Conservation (phyloP, 2,113 vertebrate species). For the Anarrhichthys ocellatus region DNA sequence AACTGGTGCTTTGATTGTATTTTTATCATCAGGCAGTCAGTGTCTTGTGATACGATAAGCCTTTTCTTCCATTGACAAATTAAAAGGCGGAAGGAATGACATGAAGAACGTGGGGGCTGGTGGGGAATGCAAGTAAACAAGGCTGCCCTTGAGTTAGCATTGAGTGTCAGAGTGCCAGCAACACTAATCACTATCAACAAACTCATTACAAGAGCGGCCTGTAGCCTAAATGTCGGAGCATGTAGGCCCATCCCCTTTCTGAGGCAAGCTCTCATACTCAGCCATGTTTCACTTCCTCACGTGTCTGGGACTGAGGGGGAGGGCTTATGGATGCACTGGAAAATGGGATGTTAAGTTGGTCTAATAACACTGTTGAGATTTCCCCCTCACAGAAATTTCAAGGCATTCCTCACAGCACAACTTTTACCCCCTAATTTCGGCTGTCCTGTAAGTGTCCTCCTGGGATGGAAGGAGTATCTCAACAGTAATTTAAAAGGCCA, state of each 20-base stretch:
- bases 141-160: slow-evolving; percentile 50
- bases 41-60: background rate
- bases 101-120: background rate
- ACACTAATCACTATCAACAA: slow-evolving; percentile 59
- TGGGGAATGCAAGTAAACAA: slow-evolving; percentile 45
- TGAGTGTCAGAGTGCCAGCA: slow-evolving; percentile 25
- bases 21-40: background rate
- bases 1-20: slow-evolving; percentile 18
- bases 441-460: background rate
- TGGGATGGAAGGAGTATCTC: background rate
- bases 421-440: background rate
- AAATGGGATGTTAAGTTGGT: slow-evolving; percentile 27
- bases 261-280: background rate
- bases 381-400: slow-evolving; percentile 18
- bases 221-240: background rate
- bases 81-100: slow-evolving; percentile 7
- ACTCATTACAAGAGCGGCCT: slow-evolving; percentile 10
- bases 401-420: slow-evolving; percentile 1
- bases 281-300: slow-evolving; percentile 45
- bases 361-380: slow-evolving; percentile 21
- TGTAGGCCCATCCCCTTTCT: slow-evolving; percentile 19
- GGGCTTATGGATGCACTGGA: background rate
- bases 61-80: slow-evolving; percentile 22
- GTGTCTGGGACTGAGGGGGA: slow-evolving; percentile 37
- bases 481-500: background rate